A percentile compares a stretch with the other conserved stretches of the same genome.
These are phyloP conservation scores for Sminthurides bifidus DNA, from an alignment of 1,140 invertebrate species.

Conservation along the genomic window DNA sequence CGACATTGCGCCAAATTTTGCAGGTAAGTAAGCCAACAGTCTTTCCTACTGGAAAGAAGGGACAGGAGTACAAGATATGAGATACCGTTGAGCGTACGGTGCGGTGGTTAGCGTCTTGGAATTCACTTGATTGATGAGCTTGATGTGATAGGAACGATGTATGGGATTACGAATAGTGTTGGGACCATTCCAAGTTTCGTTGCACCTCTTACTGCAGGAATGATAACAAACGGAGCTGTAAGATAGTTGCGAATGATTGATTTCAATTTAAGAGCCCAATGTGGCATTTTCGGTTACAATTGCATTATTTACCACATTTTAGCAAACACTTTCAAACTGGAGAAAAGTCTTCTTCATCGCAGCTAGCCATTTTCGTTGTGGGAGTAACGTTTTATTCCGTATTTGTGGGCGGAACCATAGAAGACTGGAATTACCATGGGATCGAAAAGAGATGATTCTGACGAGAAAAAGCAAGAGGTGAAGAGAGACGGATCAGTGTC, in stretches of 20 bases:
- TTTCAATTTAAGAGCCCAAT: neutral
- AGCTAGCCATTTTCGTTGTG: constrained; percentile 38
- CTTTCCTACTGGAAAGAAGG: too few relatives aligned
- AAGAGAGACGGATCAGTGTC: too few relatives aligned
- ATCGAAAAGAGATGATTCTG: too few relatives aligned
- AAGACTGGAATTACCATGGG: constrained; percentile 36
- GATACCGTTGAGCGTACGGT: too few relatives aligned
- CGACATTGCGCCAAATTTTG: constrained; percentile 43
- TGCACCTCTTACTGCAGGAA: constrained; percentile 5
- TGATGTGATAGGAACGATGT: constrained; percentile 55
- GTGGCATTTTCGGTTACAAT: constrained; percentile 32
- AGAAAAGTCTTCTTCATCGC: constrained; percentile 43
- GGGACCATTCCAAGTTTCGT: constrained; percentile 26
- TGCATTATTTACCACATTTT: neutral
- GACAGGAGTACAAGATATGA: too few relatives aligned
- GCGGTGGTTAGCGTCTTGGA: too few relatives aligned
- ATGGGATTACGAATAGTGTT: constrained; percentile 38
- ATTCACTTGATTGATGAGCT: too few relatives aligned
- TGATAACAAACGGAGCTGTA: constrained; percentile 8
- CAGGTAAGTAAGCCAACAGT: constrained; percentile 36
- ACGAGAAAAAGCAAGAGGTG: too few relatives aligned
- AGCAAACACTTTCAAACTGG: constrained; percentile 38
- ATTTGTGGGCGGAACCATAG: constrained; percentile 34
- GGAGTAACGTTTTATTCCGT: constrained; percentile 40
- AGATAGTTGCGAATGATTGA: neutral